Percentiles rank a stretch among this genome's conserved stretches.
These are phyloP conservation scores for Megaptera novaeangliae DNA, from an alignment of 2,113 vertebrate species.

Conservation along the genomic window DNA sequence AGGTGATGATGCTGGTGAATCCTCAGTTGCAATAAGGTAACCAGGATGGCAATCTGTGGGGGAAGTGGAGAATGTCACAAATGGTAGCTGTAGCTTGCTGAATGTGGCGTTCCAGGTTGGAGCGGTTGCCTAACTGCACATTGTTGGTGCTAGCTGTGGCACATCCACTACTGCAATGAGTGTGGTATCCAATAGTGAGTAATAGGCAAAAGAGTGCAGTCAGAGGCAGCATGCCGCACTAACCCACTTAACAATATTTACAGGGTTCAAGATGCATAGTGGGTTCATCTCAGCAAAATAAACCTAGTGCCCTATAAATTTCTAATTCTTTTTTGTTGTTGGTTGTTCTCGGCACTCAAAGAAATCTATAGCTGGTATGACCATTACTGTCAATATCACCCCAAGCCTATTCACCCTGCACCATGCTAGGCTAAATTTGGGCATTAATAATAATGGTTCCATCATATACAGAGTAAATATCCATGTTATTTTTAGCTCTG, in stretches of 20 bases:
- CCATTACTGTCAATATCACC: background rate
- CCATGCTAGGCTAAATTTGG: background rate
- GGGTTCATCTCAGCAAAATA: background rate
- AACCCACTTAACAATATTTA: background rate
- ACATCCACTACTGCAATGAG: background rate
- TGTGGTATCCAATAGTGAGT: background rate
- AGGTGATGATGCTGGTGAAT: background rate
- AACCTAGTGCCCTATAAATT: background rate
- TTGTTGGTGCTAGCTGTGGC: background rate
- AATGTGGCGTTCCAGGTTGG: background rate
- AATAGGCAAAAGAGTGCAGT: background rate
- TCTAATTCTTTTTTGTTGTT: background rate
- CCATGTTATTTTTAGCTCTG: background rate
- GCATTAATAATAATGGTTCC: background rate
- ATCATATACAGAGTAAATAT: background rate
- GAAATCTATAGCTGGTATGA: background rate
- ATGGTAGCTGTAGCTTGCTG: background rate
- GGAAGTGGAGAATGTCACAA: background rate
- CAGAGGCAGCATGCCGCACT: no score
- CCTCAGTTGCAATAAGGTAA: background rate
- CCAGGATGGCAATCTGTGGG: background rate
- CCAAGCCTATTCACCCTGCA: background rate
- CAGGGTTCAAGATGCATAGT: background rate
- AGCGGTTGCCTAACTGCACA: background rate
- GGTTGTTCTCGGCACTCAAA: background rate